Evolutionary conservation across 2,113 vertebrate species (phyloP), one percentile per base, ranked within the genome.

Genomic region (Pampusana beccarii): DNA sequence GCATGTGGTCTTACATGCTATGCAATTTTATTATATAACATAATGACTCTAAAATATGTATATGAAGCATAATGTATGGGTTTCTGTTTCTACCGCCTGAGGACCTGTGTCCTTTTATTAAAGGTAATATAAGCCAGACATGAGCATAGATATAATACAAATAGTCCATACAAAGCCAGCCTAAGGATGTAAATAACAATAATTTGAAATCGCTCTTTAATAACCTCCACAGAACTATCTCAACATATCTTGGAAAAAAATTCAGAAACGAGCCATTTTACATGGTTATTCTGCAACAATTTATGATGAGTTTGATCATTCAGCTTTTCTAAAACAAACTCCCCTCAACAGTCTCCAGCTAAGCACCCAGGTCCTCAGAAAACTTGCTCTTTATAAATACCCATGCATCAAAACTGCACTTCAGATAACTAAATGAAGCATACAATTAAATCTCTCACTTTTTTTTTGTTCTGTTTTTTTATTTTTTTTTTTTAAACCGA

Each of bases 81-180:
- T 93, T 98, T 94, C 87, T 46, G 73, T 80, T 95, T 95, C 67
- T 86, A 58, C n/a, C 85, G 82, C 73, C 87, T 62, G 71, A 97
- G 73, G 87, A 93, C 48, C 31, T 60, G 25, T 54, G 40, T 85
- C 50, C 36, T 81, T 89, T 71, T 82, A 85, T 70, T 86, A 86
- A 82, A 85, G n/a, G n/a, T 69, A 82, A 82, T 70, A 46, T 14
- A 72, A 95, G 56, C 21, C 66, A 90, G 42, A 77, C 15, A 29
- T 54, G n/a, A 90, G 13, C 17, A 46, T 19, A 28, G 48, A 50
- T 89, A 33, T 28, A 91, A 72, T 29, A 66, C 11, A 82, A 92
- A 83, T 9, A 85, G 58, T 54, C 25, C 31, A 8, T 28, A 82
- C 19, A 72, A 90, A 91, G 44, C 6, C 74, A 77, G 28, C 10